Conservation (phyloP, 2,113 vertebrate genomes). For the Myxocyprinus asiaticus region DNA sequence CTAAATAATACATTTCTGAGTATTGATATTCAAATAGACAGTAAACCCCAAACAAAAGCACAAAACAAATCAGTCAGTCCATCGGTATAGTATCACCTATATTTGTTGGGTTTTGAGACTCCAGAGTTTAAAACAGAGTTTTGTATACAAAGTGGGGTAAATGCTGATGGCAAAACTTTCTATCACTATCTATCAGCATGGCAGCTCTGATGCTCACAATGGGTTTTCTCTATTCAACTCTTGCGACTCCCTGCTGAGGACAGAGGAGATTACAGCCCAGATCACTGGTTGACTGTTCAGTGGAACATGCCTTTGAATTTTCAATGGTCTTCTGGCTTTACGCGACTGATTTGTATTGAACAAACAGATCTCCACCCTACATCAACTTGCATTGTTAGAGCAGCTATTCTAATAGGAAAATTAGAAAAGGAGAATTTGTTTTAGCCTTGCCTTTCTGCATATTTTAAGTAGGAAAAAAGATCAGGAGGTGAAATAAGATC, state of each 20-base stretch:
- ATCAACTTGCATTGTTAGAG: constrained; percentile 77
- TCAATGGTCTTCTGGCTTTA: constrained; percentile 71
- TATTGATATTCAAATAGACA: not conserved
- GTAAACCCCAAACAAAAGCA: too few relatives aligned
- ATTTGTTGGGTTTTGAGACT: constrained; percentile 4
- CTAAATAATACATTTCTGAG: not conserved
- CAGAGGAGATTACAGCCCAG: constrained; percentile 68
- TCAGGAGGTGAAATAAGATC: too few relatives aligned
- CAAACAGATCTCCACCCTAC: constrained; percentile 83
- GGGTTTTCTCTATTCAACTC: constrained; percentile 33
- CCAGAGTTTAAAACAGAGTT: not conserved
- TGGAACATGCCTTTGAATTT: constrained; percentile 64
- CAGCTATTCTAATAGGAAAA: constrained; percentile 63
- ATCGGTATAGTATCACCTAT: too few relatives aligned
- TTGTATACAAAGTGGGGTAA: not conserved
- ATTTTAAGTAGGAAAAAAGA: not conserved
- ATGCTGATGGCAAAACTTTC: not conserved
- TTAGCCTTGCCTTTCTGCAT: not conserved
- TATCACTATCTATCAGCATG: constrained; percentile 14
- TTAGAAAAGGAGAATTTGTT: not conserved
- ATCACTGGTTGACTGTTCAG: constrained; percentile 64
- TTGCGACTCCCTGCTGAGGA: constrained; percentile 36
- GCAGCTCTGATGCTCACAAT: constrained; percentile 37
- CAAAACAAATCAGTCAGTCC: not conserved
- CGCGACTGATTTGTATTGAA: constrained; percentile 79